Base-by-base conservation (phyloP, 2,888 invertebrate genomes). In the Amphipyra berbera region DNA sequence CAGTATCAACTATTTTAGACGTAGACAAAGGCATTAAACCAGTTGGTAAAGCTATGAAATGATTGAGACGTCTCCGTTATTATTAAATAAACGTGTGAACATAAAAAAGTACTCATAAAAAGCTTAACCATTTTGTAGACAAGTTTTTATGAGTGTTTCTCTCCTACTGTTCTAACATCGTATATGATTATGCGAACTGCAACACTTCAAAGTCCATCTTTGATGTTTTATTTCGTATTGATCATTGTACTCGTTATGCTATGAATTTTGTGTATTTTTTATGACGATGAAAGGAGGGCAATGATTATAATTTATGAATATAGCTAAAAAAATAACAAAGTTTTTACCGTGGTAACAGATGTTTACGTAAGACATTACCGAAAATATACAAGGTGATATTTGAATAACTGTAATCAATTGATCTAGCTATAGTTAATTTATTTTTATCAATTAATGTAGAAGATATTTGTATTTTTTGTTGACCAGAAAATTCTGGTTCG, bases 121-220 rank as follows among this genome's bases (percentile, higher is more conserved):
- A 37, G 9, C 1, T 37, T 10, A 37, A 37, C 9, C 10, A 10
- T 37, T 37, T 10, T 37, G 37, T 37, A 37, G 10, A 37, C 37
- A 37, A 4, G 10, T 10, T 37, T 37, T 37, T 10, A 37, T 37
- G 37, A 37, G 37, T 37, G 37, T 37, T 37, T 37, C 10, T 37
- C 1, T 9, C 3, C 37, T 37, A 37, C 37, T 37, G 10, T 37
- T 37, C 8, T 6, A 40, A 40, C 40, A 13, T 40, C 6, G 40
- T 40, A n/a, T 13, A n/a, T 13, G 40, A 40, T n/a, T n/a, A 13
- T 40, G 13, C 40, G 13, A 13, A n/a, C 40, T 40, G 7, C 9
- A n/a, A n/a, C 2, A 40, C 40, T 40, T 40, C 40, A 40, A 40
- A 40, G 40, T 6, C 40, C n/a, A 40, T 40, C 40, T 40, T 40